Conservation (phyloP, 2,888 invertebrate genomes). For the Lutraria lutraria region DNA sequence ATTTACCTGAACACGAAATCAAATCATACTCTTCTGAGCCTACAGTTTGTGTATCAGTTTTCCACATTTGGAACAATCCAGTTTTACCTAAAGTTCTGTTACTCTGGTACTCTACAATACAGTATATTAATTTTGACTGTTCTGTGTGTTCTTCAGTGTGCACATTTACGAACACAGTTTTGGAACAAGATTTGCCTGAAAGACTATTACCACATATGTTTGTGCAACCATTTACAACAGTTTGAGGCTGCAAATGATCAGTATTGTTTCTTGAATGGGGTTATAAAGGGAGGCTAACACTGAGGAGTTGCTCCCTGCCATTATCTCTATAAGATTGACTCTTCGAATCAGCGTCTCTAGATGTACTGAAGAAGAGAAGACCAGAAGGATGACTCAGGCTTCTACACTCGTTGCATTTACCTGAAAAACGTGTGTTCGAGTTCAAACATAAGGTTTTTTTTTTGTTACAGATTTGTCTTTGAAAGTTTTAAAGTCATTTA, state of each 20-base stretch:
- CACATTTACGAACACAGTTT: background rate
- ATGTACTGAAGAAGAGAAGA: background rate
- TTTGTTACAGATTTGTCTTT: background rate
- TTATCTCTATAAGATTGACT: background rate
- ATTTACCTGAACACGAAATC: background rate
- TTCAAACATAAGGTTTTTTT: background rate
- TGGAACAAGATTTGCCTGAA: background rate
- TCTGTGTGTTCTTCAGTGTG: background rate
- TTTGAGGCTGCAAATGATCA: background rate
- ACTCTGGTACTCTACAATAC: background rate
- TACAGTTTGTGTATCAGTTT: background rate
- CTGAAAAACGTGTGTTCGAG: background rate
- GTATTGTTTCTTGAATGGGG: constrained; percentile 1
- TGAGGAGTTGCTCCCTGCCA: background rate
- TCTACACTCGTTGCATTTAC: background rate
- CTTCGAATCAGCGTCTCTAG: background rate
- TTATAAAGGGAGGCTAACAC: too few species aligned
- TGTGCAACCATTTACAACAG: background rate
- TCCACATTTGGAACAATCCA: background rate
- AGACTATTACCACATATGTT: background rate
- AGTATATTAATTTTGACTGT: constrained; percentile 1
- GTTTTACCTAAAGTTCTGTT: background rate
- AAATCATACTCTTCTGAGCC: constrained; percentile 1
- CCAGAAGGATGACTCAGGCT: background rate
- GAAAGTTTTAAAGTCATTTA: background rate